These are phyloP conservation scores for Hafferia zeledoni DNA, from an alignment of 2,797 vertebrate species.

Conservation along the genomic window DNA sequence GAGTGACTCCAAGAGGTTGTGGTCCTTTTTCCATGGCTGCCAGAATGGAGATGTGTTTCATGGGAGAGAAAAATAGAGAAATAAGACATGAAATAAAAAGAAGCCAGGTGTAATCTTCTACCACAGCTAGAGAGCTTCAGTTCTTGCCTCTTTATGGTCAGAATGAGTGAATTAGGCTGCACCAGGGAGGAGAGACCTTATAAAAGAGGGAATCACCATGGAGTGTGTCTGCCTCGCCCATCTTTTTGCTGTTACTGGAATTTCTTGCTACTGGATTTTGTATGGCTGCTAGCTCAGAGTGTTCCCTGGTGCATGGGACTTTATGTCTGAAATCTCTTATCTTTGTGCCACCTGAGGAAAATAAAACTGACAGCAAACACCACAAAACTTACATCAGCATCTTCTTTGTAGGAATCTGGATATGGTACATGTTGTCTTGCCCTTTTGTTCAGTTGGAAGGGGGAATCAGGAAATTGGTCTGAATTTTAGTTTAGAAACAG, in stretches of 20 bases:
- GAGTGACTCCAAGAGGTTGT: background rate
- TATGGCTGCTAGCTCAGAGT: background rate
- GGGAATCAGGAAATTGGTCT: slow-evolving; percentile 15
- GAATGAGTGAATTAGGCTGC: background rate
- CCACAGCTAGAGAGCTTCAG: background rate
- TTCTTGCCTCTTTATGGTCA: background rate
- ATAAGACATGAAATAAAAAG: background rate
- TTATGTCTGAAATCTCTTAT: background rate
- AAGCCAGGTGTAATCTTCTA: background rate
- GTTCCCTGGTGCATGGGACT: background rate
- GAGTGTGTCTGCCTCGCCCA: background rate
- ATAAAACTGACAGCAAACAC: background rate
- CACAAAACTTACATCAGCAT: background rate
- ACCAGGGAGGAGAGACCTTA: background rate
- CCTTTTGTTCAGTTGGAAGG: background rate
- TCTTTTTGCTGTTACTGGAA: background rate
- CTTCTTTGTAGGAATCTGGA: background rate
- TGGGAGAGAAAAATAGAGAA: background rate
- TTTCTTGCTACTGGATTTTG: background rate
- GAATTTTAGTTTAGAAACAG: slow-evolving; percentile 33
- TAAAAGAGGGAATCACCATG: background rate
- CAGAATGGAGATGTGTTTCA: background rate
- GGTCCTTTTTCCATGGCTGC: background rate
- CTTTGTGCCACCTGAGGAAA: background rate
- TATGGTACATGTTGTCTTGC: background rate